These are phyloP conservation scores for Acromyrmex heyeri DNA, from an alignment of 1,140 invertebrate species.

Conservation along the genomic window DNA sequence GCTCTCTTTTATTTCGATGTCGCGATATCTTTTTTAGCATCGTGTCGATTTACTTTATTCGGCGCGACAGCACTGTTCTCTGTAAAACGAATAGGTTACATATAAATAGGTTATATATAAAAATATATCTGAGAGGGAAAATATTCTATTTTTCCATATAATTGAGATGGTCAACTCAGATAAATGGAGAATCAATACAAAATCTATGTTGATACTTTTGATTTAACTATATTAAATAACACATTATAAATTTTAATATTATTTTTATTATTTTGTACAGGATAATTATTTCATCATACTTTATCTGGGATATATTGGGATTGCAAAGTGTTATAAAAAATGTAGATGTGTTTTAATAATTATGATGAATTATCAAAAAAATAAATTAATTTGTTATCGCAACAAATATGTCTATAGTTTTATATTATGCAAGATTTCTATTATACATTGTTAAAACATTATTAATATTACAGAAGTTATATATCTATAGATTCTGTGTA, in stretches of 20 bases:
- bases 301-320: not conserved
- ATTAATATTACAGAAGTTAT: not conserved
- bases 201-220: not conserved
- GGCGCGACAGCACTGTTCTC: constrained; percentile 25
- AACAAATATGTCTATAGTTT: not conserved
- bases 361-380: not conserved
- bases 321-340: not conserved
- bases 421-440: constrained; percentile 3
- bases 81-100: constrained; percentile 11
- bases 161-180: not conserved
- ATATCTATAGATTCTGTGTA: not conserved
- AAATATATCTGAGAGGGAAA: constrained; percentile 36
- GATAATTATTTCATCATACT: constrained; percentile 11
- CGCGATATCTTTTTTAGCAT: constrained; percentile 43
- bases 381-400: not conserved
- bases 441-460: not conserved
- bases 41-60: constrained; percentile 27
- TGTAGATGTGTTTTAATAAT: not conserved
- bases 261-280: not conserved
- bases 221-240: not conserved
- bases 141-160: not conserved
- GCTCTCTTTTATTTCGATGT: constrained; percentile 29
- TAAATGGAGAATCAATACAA: constrained; percentile 24
- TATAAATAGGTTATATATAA: constrained; percentile 36
- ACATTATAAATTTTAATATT: not conserved